Evolutionary conservation across 2,888 invertebrate species (phyloP).

Genomic region (Cephalotes varians): DNA sequence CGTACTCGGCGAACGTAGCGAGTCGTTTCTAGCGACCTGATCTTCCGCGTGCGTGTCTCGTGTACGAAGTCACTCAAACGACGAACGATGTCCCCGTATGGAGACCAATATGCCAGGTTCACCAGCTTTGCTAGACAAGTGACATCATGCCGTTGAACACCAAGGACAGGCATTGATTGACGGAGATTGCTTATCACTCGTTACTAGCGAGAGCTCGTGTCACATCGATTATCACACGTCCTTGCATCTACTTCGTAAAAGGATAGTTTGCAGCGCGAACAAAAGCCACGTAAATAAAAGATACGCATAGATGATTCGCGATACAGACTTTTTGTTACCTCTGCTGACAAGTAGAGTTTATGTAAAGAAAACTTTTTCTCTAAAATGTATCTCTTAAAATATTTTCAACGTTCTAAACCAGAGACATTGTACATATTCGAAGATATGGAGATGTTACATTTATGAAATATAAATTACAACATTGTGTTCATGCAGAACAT

Average conservation of each 20-base stretch:
- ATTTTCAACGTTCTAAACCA: neutral
- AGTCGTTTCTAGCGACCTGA: conserved; percentile 67
- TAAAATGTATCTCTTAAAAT: neutral
- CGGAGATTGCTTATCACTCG: conserved; percentile 60
- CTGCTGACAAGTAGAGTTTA: neutral
- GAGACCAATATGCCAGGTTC: conserved; percentile 70
- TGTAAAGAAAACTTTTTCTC: neutral
- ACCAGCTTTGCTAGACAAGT: conserved; percentile 36
- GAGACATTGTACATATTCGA: neutral
- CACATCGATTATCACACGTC: conserved; percentile 15
- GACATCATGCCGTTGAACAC: conserved; percentile 42
- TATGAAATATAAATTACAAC: neutral
- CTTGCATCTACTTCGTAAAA: neutral
- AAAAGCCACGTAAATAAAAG: neutral
- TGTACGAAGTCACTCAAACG: conserved; percentile 68
- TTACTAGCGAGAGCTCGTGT: conserved; percentile 47
- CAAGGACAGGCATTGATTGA: conserved; percentile 63
- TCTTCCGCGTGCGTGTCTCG: conserved; percentile 74
- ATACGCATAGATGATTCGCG: neutral
- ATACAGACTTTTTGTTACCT: neutral
- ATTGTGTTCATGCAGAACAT: too few species aligned
- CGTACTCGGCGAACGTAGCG: conserved; percentile 30
- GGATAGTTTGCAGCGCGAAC: neutral
- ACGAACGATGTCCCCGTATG: conserved; percentile 71
- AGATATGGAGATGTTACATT: neutral